Evolutionary conservation across 2,888 invertebrate species (phyloP).

Genomic region (Cryptocephalus primarius): DNA sequence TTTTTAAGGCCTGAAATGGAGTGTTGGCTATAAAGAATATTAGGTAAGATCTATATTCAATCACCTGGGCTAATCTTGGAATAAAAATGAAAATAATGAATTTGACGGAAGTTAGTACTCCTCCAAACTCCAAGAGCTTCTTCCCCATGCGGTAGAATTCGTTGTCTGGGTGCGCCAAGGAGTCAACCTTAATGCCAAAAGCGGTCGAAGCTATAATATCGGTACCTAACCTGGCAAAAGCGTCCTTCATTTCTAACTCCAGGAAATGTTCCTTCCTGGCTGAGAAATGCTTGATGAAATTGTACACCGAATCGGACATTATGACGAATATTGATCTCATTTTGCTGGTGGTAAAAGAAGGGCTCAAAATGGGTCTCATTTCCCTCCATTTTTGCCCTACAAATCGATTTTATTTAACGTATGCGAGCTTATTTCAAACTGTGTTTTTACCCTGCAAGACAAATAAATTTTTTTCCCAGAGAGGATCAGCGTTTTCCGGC

Average conservation of each 20-base stretch:
- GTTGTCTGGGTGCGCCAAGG: neutral
- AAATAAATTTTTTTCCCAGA: conserved; percentile 38
- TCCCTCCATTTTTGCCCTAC: conserved; percentile 25
- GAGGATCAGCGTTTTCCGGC: conserved; percentile 33
- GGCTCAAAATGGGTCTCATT: conserved; percentile 37
- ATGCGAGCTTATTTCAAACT: too few species aligned
- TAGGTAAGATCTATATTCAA: too few species aligned
- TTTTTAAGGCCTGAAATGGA: too few species aligned
- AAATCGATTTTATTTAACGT: neutral
- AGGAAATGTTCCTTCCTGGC: neutral
- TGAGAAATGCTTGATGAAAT: neutral
- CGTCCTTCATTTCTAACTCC: neutral
- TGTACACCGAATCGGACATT: conserved; percentile 11
- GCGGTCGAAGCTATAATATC: neutral
- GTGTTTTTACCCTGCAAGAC: conserved; percentile 17
- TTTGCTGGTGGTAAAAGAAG: conserved; percentile 29
- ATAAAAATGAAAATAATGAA: too few species aligned
- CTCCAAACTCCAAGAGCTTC: neutral
- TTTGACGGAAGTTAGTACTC: too few species aligned
- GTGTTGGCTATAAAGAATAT: too few species aligned
- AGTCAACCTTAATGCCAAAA: neutral
- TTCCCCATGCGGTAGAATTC: neutral
- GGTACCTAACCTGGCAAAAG: neutral
- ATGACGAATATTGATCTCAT: conserved; percentile 17
- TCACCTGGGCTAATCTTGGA: too few species aligned